These are phyloP conservation scores for Pogonocichla stellata DNA, from an alignment of 2,113 vertebrate species.

Conservation along the genomic window DNA sequence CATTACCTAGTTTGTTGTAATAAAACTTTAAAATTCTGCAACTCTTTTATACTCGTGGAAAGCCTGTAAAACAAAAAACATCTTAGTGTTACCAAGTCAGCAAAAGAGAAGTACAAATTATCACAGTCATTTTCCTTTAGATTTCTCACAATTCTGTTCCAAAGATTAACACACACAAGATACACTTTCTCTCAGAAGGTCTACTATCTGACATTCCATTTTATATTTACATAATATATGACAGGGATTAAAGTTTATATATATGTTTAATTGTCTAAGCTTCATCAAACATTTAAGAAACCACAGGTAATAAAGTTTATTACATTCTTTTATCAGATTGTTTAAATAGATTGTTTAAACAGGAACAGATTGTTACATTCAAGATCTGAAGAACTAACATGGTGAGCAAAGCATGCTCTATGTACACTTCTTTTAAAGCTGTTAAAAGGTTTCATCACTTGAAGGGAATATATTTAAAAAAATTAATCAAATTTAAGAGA, in stretches of 20 bases:
- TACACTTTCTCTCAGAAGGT: neutral
- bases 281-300: neutral
- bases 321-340: neutral
- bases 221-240: neutral
- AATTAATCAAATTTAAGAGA: neutral
- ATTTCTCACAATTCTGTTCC: neutral
- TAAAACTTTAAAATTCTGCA: constrained; percentile 89
- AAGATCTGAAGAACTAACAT: neutral
- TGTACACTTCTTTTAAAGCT: neutral
- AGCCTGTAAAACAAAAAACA: constrained; percentile 75
- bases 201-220: neutral
- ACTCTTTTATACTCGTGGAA: constrained; percentile 91
- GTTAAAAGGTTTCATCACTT: neutral
- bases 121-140: neutral
- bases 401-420: neutral
- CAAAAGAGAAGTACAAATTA: neutral
- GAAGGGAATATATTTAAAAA: neutral
- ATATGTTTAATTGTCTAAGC: neutral
- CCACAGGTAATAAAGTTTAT: neutral
- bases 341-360: neutral
- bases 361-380: neutral
- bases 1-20: constrained; percentile 89
- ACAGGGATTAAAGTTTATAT: neutral
- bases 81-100: neutral
- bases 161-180: neutral